These are phyloP conservation scores for Podarcis muralis DNA, from an alignment of 2,113 vertebrate species.

Conservation along the genomic window DNA sequence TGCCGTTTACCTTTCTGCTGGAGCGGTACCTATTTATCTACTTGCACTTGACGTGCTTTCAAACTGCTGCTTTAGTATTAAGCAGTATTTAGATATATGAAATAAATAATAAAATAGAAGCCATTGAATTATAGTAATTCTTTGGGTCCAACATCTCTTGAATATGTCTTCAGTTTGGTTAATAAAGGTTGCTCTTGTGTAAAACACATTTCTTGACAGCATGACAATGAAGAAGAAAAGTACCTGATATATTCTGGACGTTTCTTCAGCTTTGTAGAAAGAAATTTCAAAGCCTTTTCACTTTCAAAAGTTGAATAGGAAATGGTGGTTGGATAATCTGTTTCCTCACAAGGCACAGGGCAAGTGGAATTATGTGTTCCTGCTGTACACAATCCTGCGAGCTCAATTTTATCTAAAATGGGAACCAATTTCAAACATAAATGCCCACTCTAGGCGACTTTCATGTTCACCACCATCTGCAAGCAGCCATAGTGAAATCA, in stretches of 20 bases:
- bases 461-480: neutral
- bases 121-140: too few species aligned
- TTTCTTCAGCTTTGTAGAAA: slow-evolving; percentile 74
- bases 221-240: slow-evolving; percentile 1
- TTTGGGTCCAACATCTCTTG: neutral
- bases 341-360: slow-evolving; percentile 78
- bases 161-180: neutral
- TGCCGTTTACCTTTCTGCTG: too few species aligned
- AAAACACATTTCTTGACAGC: neutral
- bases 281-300: slow-evolving; percentile 60
- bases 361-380: slow-evolving; percentile 80
- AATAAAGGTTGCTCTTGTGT: neutral
- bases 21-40: too few species aligned
- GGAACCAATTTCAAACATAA: slow-evolving; percentile 6
- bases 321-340: slow-evolving; percentile 70
- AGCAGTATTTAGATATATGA: too few species aligned
- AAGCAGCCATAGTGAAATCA: neutral
- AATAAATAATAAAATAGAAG: too few species aligned
- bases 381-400: slow-evolving; percentile 70
- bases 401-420: slow-evolving; percentile 74
- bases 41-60: too few species aligned
- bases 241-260: slow-evolving; percentile 73
- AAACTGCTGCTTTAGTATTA: too few species aligned
- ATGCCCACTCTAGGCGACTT: neutral
- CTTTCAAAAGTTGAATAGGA: slow-evolving; percentile 78